These are phyloP conservation scores for Butorides virescens DNA, from an alignment of 2,113 vertebrate genomes.

Conservation along the genomic window DNA sequence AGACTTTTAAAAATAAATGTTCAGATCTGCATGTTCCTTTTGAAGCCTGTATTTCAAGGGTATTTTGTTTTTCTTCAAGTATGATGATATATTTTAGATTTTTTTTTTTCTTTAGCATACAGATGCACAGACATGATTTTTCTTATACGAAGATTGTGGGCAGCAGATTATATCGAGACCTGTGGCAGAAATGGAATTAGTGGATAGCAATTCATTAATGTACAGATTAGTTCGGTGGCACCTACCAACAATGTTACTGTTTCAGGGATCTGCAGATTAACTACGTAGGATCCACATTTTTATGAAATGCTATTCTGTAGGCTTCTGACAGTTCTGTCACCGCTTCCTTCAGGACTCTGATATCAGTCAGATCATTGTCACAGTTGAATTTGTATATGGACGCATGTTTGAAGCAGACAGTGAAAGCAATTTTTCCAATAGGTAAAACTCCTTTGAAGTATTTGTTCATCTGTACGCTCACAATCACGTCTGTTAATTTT, in stretches of 20 bases:
- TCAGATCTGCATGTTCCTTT: neutral
- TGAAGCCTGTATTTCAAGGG: neutral
- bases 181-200: neutral
- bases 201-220: neutral
- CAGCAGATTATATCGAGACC: neutral
- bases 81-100: neutral
- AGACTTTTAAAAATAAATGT: neutral
- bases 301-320: neutral
- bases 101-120: neutral
- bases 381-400: neutral
- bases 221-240: neutral
- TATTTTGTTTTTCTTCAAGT: neutral
- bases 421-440: neutral
- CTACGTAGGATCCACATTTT: neutral
- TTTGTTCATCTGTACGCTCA: neutral
- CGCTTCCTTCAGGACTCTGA: neutral
- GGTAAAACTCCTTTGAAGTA: neutral
- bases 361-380: neutral
- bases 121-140: neutral
- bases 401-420: neutral
- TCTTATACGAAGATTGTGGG: neutral
- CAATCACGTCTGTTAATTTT: neutral
- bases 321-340: neutral
- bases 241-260: neutral
- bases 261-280: neutral